Base-by-base conservation (phyloP, 1,140 invertebrate species). In the Pseudoatta argentina region DNA sequence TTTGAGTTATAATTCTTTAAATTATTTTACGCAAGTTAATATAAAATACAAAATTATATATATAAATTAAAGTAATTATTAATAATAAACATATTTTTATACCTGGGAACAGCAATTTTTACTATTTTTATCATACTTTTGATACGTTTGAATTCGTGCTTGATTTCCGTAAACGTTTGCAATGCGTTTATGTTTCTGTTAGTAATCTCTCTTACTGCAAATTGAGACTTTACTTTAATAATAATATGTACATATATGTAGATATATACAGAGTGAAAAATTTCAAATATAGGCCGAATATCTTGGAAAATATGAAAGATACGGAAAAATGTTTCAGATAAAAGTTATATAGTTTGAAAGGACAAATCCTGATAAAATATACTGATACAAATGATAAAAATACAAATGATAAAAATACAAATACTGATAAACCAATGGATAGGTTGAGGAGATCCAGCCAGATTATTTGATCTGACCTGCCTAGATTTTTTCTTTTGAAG, bases 91-190 rank as follows among this genome's bases (percentile, higher is more conserved):
- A 18, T 27, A 57, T 44, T 72, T 34, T 64, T 53, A 27, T 90
- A 95, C 94, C 94, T 94, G n/a, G 94, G 91, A 44, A 90, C 59
- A 39, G 91, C 57, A 4, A 94, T 85, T 87, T 90, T 92, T 0
- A 93, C 86, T 1, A 93, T 77, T 53, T 91, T 94, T 53, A 85
- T 73, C 67, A 93, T 86, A 71, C 82, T 92, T 27, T 93, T 81
- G 1, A 93, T 59, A n/a, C 91, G 57, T 76, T 90, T 92, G 10
- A 95, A 93, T 3, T 83, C 75, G 48, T 76, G 10, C 72, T 92
- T 87, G 67, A 95, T 93, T 39, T 93, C 87, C 0, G 14, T 4
- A 24, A 93, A 51, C 34, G 89, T 91, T 1, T n/a, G 30, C 14
- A 78, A 39, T 30, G 91, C 91, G 39, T 90, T 88, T 1, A 83